Base-by-base conservation (phyloP, 2,797 vertebrate genomes). In the Syngnathus acus region DNA sequence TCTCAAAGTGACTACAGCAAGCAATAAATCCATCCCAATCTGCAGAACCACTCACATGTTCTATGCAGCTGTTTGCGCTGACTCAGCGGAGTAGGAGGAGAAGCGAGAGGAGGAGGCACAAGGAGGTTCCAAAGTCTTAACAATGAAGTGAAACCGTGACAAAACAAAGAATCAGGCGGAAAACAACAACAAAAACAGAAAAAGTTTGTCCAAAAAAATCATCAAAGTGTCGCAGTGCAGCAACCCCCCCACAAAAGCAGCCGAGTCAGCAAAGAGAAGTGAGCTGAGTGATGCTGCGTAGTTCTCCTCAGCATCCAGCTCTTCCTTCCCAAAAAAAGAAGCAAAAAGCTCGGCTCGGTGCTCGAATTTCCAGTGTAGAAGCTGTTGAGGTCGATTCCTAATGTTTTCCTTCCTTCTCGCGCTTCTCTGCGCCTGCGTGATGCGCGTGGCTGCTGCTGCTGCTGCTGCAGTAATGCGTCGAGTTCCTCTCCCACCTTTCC, bases 391-490 rank as follows among this genome's bases (percentile, higher is more conserved):
- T 40, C 40, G 5, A 45, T 40, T 40, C 21, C 16, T 43, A 43
- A 13, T 10, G 38, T 62, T 62, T 43, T 6, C 55, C 13, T 42
- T 42, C 59, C n/a, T 37, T 47, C 1, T 16, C 2, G 38, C 37
- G 57, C 16, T 37, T 51, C 47, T 42, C 72, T 68, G 69, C 58
- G 59, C 68, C 67, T 68, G 59, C 57, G 67, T 78, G 76, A 74
- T 76, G 82, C 47, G 74, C 82, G 74, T 14, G 4, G 11, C 19
- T 37, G 68, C 72, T 84, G 70, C 91, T 89, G 16, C 5, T 21
- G 68, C 72, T 84, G 70, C 91, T 89, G 91, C 91, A 91, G 86
- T 89, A 83, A 89, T 91, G 91, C 90, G 91, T 89, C 89, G 87
- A 19, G n/a, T 19, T 43, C 16, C 26, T 88, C 89, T 87, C 32